Percentiles rank a stretch among this genome's conserved stretches.
These are phyloP conservation scores for Triops longicaudatus DNA, from an alignment of 1,140 invertebrate genomes.

Conservation along the genomic window DNA sequence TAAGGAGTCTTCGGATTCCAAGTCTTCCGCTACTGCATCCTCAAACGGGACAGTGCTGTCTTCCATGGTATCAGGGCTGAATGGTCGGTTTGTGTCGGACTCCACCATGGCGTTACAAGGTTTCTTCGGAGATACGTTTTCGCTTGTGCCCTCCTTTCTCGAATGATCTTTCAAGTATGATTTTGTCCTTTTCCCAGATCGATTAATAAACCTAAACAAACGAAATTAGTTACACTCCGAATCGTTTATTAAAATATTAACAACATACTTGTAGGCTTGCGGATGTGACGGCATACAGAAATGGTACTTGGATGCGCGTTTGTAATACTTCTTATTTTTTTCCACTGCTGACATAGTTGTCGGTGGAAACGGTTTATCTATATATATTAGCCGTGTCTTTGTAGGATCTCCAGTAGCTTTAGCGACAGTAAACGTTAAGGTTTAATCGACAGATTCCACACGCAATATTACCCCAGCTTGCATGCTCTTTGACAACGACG, in stretches of 20 bases:
- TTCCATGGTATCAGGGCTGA: no score
- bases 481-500: background rate
- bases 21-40: no score
- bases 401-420: background rate
- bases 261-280: background rate
- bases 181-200: no score
- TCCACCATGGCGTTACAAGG: no score
- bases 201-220: no score
- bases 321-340: conserved; percentile 4
- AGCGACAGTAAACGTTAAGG: background rate
- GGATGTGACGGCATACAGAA: background rate
- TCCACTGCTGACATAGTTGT: background rate
- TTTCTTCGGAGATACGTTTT: no score
- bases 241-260: background rate
- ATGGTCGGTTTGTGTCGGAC: no score
- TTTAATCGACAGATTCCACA: background rate
- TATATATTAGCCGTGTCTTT: background rate
- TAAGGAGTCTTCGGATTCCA: no score
- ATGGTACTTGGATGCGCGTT: background rate
- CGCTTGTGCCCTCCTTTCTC: no score
- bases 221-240: no score
- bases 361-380: conserved; percentile 3
- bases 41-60: no score
- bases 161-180: no score
- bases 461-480: background rate